Evolutionary conservation across 92 coral and sea anemone genomes (phyloP), one percentile per base, ranked within the genome.

Genomic region (Actinernus sp.): DNA sequence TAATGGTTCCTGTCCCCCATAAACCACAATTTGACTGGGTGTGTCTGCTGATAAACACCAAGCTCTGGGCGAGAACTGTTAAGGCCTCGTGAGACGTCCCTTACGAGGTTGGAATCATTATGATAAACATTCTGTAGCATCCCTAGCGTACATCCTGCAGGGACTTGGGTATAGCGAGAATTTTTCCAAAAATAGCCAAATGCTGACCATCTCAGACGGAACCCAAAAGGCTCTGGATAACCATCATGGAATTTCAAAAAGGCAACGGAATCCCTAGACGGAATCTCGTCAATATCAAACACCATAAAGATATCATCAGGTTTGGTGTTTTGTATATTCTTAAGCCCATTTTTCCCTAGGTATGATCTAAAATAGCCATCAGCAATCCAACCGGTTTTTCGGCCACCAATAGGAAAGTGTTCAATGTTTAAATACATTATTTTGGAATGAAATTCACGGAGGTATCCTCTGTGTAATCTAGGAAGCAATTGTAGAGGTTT

Each of bases 111-210:
- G 3, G 77, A 33, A 27, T 70, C 66, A 26, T 55, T 49, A 10
- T 28, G 24, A 17, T 41, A 70, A 0, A 56, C 66, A 8, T 20
- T 30, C 26, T 30, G 43, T 19, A 70, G 58, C 65, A 70, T 40
- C 20, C 57, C 65, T 41, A 70, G 12, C 0, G 77, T 70, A 39
- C 77, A 55, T 1, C 77, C 77, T 11, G 47, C 52, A 16, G 77
- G 43, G 9, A 56, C 40, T 69, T 69, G 77, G 3, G 77, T 40
- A n/a, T 55, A 54, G 7, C 45, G 55, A 3, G 10, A 31, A 25
- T 69, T 69, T 31, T 69, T 69, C 77, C 77, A 69, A 31, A 55
- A 69, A 44, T 26, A 69, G 2, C 77, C 77, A 20, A 69, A 56
- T 14, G 58, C 63, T 10, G 77, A 69, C 65, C 63, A 69, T 13